Percentiles rank a stretch among this genome's conserved stretches.
phyloP scores from a whole-genome alignment of 2,888 invertebrate species.

The Melanargia galathea region DNA sequence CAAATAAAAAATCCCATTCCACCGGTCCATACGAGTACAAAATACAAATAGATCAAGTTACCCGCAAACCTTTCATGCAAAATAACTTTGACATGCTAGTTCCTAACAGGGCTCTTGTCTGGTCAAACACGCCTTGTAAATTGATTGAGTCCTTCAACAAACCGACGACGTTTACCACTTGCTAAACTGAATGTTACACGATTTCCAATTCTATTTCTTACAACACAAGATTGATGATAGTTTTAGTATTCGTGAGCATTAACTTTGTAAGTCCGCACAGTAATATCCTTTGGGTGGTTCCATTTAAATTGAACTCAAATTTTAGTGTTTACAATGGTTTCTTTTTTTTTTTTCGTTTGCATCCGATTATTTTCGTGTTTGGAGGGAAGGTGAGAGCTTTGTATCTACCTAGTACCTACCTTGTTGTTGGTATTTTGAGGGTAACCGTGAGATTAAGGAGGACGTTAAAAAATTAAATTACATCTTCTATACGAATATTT shows the following conservation, averaged over 20 bases:
- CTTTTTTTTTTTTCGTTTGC: conserved; percentile 56
- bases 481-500: no score
- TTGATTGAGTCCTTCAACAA: conserved; percentile 62
- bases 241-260: conserved; percentile 9
- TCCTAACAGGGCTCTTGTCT: conserved; percentile 55
- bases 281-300: conserved; percentile 56
- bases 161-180: conserved; percentile 39
- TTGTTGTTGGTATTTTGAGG: conserved; percentile 2
- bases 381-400: conserved; percentile 1
- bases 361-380: conserved; percentile 40
- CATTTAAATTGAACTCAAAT: conserved; percentile 62
- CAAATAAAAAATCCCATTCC: conserved; percentile 37
- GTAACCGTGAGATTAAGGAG: no score
- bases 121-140: conserved; percentile 71
- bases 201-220: conserved; percentile 45
- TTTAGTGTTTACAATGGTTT: conserved; percentile 61
- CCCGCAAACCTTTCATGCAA: conserved; percentile 42
- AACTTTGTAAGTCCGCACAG: conserved; percentile 49
- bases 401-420: no score
- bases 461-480: no score
- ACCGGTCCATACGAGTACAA: conserved; percentile 15
- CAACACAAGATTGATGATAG: conserved; percentile 37
- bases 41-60: conserved; percentile 37
- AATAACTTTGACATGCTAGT: conserved; percentile 44
- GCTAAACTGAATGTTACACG: conserved; percentile 5